Conservation (phyloP, 1,140 invertebrate species). For the Trigoniulus corallinus region DNA sequence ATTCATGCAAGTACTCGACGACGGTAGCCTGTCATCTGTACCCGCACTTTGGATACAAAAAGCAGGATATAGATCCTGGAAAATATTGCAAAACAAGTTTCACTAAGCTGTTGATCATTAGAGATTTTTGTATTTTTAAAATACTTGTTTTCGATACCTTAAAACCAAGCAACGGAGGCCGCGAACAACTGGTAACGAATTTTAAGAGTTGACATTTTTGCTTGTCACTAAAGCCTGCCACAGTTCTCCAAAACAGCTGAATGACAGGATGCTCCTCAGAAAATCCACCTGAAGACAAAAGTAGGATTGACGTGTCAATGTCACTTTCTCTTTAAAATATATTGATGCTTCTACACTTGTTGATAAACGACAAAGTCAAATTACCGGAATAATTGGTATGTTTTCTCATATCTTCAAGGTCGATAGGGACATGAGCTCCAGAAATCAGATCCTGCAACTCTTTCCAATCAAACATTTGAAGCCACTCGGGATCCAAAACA, state of each 20-base stretch:
- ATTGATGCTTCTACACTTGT: not conserved
- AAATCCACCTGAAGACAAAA: constrained; percentile 51
- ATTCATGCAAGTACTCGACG: constrained; percentile 95
- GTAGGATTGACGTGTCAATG: too few relatives aligned
- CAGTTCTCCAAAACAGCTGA: constrained; percentile 68
- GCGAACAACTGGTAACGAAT: constrained; percentile 92
- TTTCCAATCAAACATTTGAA: constrained; percentile 85
- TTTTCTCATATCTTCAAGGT: constrained; percentile 68
- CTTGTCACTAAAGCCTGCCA: constrained; percentile 62
- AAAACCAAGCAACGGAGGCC: constrained; percentile 92
- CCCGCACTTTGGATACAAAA: constrained; percentile 89
- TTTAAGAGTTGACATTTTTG: constrained; percentile 76
- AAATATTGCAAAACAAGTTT: constrained; percentile 14
- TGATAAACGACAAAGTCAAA: not conserved
- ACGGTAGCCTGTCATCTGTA: constrained; percentile 69
- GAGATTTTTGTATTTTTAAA: constrained; percentile 2
- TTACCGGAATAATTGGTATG: constrained; percentile 63
- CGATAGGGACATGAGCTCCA: constrained; percentile 78
- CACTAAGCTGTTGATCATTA: not conserved
- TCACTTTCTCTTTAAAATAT: not conserved
- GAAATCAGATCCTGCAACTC: constrained; percentile 90
- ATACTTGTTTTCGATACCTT: constrained; percentile 39
- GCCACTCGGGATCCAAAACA: constrained; percentile 76
- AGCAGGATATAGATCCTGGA: constrained; percentile 74
- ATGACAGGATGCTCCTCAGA: constrained; percentile 47